Percentiles rank a stretch among this genome's conserved stretches.
Evolutionary conservation across 2,113 vertebrate species (phyloP).

Genomic region (Hippoglossus stenolepis): DNA sequence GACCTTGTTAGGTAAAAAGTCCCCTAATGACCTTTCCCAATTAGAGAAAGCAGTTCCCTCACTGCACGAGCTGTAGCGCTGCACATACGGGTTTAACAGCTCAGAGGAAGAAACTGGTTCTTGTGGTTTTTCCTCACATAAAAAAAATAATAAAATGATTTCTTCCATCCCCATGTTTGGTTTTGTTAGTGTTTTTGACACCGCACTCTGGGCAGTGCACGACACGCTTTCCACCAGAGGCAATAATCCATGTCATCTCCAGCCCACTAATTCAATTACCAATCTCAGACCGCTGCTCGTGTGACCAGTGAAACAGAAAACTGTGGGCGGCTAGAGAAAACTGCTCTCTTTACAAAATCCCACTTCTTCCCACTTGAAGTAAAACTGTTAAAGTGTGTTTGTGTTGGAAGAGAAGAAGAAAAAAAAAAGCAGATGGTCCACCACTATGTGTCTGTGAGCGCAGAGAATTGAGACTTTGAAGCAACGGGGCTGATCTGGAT

Average conservation of each 20-base stretch:
- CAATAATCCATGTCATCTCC: conserved; percentile 52
- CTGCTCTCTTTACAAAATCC: conserved; percentile 38
- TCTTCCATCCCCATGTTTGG: neutral
- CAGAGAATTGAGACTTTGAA: neutral
- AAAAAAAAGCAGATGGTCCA: neutral
- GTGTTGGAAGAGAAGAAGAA: neutral
- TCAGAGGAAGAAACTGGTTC: neutral
- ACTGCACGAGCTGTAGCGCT: neutral
- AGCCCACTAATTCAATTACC: conserved; percentile 69
- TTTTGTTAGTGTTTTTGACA: neutral
- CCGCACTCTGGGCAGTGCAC: neutral
- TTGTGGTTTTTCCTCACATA: neutral
- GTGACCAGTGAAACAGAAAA: conserved; percentile 17
- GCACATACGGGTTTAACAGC: neutral
- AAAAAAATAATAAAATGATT: neutral
- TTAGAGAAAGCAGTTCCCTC: neutral
- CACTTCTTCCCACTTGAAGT: conserved; percentile 29
- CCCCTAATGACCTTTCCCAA: conserved; percentile 31
- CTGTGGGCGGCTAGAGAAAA: conserved; percentile 34
- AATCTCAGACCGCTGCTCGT: conserved; percentile 30
- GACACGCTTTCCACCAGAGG: conserved; percentile 16
- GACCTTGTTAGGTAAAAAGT: conserved; percentile 45
- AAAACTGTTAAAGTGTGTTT: conserved; percentile 8
- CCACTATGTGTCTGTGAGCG: conserved; percentile 2
- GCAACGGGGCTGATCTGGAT: conserved; percentile 1